A percentile compares a stretch with the other conserved stretches of the same genome.
These are phyloP conservation scores for Hypomesus transpacificus DNA, from an alignment of 2,113 vertebrate genomes.

Conservation along the genomic window DNA sequence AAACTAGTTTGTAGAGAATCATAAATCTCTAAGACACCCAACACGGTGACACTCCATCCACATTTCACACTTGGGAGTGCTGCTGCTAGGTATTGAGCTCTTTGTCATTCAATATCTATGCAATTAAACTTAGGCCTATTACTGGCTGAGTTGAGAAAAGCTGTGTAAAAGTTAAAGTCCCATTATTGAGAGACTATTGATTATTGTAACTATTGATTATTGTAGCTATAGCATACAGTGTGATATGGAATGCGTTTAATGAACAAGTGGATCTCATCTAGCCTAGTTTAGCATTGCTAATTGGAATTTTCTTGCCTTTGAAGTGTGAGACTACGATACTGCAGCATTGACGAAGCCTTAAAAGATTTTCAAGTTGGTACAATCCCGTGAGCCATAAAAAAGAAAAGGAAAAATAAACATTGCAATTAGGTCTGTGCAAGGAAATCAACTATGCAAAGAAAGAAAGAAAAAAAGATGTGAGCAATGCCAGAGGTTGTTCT, in stretches of 20 bases:
- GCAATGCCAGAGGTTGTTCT: constrained; percentile 62
- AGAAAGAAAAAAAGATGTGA: constrained; percentile 34
- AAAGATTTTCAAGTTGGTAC: constrained; percentile 32
- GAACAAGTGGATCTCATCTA: constrained; percentile 46
- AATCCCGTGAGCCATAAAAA: constrained; percentile 30
- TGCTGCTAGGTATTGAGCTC: constrained; percentile 54
- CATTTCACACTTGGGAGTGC: constrained; percentile 59
- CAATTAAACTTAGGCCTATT: constrained; percentile 70
- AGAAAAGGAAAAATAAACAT: constrained; percentile 59
- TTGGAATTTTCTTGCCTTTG: constrained; percentile 24
- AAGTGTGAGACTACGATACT: not conserved
- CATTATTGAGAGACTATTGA: constrained; percentile 58
- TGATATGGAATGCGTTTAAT: constrained; percentile 63
- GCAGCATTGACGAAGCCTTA: not conserved
- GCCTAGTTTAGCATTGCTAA: constrained; percentile 14
- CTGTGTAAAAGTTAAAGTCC: constrained; percentile 56
- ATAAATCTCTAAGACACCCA: constrained; percentile 64
- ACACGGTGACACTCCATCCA: constrained; percentile 47
- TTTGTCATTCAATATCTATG: constrained; percentile 57
- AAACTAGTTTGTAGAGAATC: constrained; percentile 57
- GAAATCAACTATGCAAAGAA: constrained; percentile 43
- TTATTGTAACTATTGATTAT: constrained; percentile 60
- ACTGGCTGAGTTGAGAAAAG: constrained; percentile 65
- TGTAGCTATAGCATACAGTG: constrained; percentile 29
- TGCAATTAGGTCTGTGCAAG: constrained; percentile 54